Conservation (phyloP, 2,888 invertebrate species). For the Caenorhabditis panamensis region DNA sequence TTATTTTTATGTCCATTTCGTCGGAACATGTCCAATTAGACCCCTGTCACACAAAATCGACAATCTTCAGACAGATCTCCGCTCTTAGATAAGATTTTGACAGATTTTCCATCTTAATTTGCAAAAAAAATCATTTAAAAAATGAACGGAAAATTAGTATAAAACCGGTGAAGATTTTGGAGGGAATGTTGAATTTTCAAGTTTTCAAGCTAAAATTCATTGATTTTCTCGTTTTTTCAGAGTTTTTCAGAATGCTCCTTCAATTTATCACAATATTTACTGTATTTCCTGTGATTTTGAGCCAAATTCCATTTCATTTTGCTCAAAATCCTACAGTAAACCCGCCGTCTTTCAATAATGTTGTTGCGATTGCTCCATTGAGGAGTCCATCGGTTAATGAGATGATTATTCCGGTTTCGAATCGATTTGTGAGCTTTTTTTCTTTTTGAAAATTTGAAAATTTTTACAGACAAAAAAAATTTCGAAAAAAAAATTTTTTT, state of each 20-base stretch:
- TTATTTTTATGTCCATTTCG: neutral
- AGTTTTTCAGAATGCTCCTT: constrained; percentile 17
- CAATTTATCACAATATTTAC: neutral
- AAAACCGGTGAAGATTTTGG: neutral
- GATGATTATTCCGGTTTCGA: constrained; percentile 38
- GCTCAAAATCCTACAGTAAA: neutral
- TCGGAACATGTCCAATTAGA: constrained; percentile 1
- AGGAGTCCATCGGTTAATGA: constrained; percentile 10
- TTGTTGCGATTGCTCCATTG: constrained; percentile 23
- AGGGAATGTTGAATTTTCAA: too few species aligned
- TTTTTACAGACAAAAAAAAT: too few species aligned
- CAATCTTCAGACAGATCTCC: neutral
- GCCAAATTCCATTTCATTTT: constrained; percentile 9
- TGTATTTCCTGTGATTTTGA: neutral
- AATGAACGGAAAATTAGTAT: neutral
- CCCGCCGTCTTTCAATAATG: constrained; percentile 13
- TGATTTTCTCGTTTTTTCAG: neutral
- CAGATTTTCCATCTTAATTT: neutral
- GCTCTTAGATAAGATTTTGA: constrained; percentile 16
- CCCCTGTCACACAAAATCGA: constrained; percentile 8
- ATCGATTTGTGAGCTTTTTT: constrained; percentile 43
- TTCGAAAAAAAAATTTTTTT: neutral
- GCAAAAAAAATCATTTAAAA: neutral
- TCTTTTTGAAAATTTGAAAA: neutral
- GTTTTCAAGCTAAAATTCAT: neutral